Conservation (phyloP, 2,797 vertebrate genomes). For the Sarcophilus harrisii region DNA sequence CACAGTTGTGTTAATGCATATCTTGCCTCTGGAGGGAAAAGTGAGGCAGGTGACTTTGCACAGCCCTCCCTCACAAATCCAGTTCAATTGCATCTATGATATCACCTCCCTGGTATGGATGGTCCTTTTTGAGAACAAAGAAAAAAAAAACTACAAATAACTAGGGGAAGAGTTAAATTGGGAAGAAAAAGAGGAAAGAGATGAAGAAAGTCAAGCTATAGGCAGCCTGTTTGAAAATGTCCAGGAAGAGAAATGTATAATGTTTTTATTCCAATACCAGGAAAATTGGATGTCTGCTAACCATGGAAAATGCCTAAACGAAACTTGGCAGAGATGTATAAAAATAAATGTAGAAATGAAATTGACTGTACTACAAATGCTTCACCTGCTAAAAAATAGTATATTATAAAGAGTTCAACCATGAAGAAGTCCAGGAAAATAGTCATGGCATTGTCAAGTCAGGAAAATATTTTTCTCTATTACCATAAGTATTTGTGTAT, state of each 20-base stretch:
- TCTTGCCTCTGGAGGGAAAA: too few species aligned
- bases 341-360: not conserved
- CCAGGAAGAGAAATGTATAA: constrained; percentile 12
- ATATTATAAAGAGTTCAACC: not conserved
- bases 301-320: not conserved
- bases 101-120: too few species aligned
- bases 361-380: constrained; percentile 1
- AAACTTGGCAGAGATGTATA: not conserved
- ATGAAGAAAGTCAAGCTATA: not conserved
- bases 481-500: constrained; percentile 4
- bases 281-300: not conserved
- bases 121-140: too few species aligned
- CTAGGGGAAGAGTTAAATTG: not conserved
- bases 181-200: not conserved
- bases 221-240: not conserved
- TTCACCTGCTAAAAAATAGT: not conserved
- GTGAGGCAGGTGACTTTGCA: too few species aligned
- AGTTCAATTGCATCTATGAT: too few species aligned
- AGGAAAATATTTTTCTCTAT: not conserved
- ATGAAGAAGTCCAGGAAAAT: constrained; percentile 19
- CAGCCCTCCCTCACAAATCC: too few species aligned
- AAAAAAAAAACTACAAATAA: too few species aligned
- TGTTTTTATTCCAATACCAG: constrained; percentile 27
- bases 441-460: not conserved
- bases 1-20: not conserved